A percentile compares a stretch with the other conserved stretches of the same genome.
Evolutionary conservation across 2,888 invertebrate species (phyloP).

Genomic region (Hypercompe scribonia): DNA sequence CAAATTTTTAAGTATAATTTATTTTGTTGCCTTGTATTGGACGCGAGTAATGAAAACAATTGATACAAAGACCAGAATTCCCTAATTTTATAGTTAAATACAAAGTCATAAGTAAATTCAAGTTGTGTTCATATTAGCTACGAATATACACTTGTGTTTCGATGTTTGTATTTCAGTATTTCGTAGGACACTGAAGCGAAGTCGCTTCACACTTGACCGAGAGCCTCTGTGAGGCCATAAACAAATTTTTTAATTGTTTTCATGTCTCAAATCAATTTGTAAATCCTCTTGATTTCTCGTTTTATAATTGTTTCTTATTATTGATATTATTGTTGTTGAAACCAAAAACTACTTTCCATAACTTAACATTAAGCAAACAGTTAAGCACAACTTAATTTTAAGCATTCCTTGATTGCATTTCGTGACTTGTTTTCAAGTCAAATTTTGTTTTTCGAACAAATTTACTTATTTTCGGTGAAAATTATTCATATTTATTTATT

Average conservation of each 20-base stretch:
- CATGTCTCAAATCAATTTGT: not conserved
- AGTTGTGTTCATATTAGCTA: not conserved
- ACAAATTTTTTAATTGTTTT: not conserved
- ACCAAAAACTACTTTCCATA: conserved; percentile 4
- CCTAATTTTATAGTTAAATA: not conserved
- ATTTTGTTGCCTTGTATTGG: not conserved
- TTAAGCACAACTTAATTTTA: conserved; percentile 28
- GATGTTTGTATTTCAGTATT: not conserved
- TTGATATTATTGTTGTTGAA: not conserved
- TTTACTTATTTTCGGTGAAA: conserved; percentile 26
- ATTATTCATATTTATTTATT: conserved; percentile 14
- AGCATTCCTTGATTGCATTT: conserved; percentile 51
- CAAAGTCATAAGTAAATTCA: not conserved
- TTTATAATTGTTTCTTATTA: not conserved
- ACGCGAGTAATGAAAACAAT: not conserved
- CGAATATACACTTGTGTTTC: too few species aligned
- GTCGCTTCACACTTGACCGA: not conserved
- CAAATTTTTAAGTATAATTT: not conserved
- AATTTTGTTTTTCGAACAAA: conserved; percentile 18
- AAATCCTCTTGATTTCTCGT: not conserved
- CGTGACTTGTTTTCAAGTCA: conserved; percentile 11
- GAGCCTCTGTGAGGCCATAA: not conserved
- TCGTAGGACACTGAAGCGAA: not conserved
- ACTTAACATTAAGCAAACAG: conserved; percentile 11
- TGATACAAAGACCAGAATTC: not conserved